These are phyloP conservation scores for Calcarius lapponicus DNA, from an alignment of 2,797 vertebrate species.

Conservation along the genomic window DNA sequence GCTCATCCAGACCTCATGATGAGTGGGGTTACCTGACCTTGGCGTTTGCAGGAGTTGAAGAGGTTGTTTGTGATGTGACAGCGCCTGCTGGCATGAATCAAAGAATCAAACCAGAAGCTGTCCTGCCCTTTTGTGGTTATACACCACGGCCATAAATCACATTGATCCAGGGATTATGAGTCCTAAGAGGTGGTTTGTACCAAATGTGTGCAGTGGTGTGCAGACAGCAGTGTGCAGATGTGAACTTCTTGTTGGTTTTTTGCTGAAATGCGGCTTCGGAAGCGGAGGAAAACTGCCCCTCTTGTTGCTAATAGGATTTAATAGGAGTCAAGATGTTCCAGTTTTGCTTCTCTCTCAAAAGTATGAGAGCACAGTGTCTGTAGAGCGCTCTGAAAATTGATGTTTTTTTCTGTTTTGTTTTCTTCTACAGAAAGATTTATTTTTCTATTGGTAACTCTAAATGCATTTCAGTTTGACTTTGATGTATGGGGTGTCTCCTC, in stretches of 20 bases:
- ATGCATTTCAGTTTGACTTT: not conserved
- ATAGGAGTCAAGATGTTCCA: not conserved
- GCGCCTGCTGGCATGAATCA: constrained; percentile 5
- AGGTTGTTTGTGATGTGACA: not conserved
- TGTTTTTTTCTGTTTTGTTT: not conserved
- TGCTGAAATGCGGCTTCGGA: not conserved
- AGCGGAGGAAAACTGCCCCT: not conserved
- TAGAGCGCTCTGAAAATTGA: not conserved
- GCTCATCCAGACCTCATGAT: constrained; percentile 8
- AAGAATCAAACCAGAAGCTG: not conserved
- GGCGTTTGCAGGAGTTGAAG: not conserved
- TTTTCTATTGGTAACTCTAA: not conserved
- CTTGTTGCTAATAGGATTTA: not conserved
- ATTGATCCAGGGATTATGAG: not conserved
- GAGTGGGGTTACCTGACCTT: constrained; percentile 36
- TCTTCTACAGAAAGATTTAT: not conserved
- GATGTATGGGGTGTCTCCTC: rapidly evolving
- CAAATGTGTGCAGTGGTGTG: not conserved
- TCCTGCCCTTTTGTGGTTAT: not conserved
- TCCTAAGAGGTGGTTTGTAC: not conserved
- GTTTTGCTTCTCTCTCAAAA: not conserved
- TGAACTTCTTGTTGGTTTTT: not conserved
- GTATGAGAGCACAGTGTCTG: not conserved
- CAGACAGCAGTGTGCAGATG: not conserved
- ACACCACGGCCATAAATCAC: not conserved